Evolutionary conservation across 2,113 vertebrate species (phyloP), one percentile per base, ranked within the genome.

Genomic region (Lamprologus speciosus): DNA sequence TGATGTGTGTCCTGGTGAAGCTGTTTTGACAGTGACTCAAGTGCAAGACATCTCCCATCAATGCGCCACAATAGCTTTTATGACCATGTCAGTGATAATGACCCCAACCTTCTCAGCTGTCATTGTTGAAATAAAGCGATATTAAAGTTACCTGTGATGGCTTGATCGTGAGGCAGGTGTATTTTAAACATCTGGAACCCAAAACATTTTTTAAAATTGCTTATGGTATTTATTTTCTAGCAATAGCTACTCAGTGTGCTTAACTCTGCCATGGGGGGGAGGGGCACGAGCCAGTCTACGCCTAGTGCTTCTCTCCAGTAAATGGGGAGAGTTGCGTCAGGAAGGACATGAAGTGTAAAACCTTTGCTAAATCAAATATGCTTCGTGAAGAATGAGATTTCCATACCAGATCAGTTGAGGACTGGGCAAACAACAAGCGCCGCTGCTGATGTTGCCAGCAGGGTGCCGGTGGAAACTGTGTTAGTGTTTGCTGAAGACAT

Each of bases 1-100:
- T 87, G 81, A 91, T 85, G 82, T 80, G 68, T 68, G 53, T 88
- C 42, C 12, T 21, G n/a, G 47, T 75, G 82, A 88, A 91, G 83
- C 80, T 45, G 60, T 83, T 86, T 75, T 5, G 33, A 84, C 65
- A 78, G 45, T 51, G 73, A 57, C 17, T 90, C 57, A 50, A 80
- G 88, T 80, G 83, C 37, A 82, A 40, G 73, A 78, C 73, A 50
- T 84, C 89, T 81, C 13, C 54, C 28, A 11, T 47, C 42, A 92
- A 80, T 73, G 31, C 28, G 60, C 45, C 26, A 78, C 14, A 57
- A 23, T n/a, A 51, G 17, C 17, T 78, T 50, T 51, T 51, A 78
- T 33, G 45, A 78, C 45, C 73, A 78, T 51, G 73, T 78, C 42
- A 78, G 45, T n/a, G 45, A 33, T 50, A 78, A 78, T 8, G 42